Conservation (phyloP, 2,888 invertebrate genomes). For the Acronicta leporina region DNA sequence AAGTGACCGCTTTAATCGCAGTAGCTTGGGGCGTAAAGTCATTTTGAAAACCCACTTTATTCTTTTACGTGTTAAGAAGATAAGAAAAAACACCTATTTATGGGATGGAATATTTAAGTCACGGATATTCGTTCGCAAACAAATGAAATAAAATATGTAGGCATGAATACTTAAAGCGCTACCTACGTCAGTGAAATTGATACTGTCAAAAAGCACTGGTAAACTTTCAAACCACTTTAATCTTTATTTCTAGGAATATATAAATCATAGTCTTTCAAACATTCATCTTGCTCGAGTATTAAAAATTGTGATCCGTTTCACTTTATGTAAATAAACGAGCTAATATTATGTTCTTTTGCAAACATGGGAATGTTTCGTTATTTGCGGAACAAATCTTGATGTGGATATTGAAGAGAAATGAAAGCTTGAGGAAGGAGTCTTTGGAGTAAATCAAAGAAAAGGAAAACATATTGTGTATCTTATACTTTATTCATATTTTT, state of each 20-base stretch:
- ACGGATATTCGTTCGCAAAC: slow-evolving; percentile 21
- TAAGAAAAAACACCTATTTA: background rate
- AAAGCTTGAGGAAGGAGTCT: background rate
- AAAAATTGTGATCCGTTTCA: slow-evolving; percentile 39
- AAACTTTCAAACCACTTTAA: background rate
- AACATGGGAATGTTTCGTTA: slow-evolving; percentile 33
- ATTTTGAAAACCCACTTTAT: too few species aligned
- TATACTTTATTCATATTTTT: slow-evolving; percentile 5
- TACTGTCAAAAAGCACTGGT: slow-evolving; percentile 19
- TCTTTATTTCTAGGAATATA: background rate
- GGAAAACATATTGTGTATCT: background rate
- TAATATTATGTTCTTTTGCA: slow-evolving; percentile 48
- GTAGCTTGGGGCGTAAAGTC: too few species aligned
- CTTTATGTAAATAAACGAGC: slow-evolving; percentile 43
- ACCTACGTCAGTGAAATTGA: slow-evolving; percentile 26
- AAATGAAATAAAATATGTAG: slow-evolving; percentile 24
- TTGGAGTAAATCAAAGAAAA: slow-evolving; percentile 12
- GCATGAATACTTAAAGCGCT: slow-evolving; percentile 9
- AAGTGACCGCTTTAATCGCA: too few species aligned
- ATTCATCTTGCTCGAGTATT: slow-evolving; percentile 14
- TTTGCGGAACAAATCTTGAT: slow-evolving; percentile 33
- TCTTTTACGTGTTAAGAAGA: too few species aligned
- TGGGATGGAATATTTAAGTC: slow-evolving; percentile 22
- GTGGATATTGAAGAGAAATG: slow-evolving; percentile 25
- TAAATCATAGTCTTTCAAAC: slow-evolving; percentile 2